Percentiles rank a stretch among this genome's conserved stretches.
phyloP scores from a whole-genome alignment of 2,888 invertebrate species.

The Liodrosophila aerea region DNA sequence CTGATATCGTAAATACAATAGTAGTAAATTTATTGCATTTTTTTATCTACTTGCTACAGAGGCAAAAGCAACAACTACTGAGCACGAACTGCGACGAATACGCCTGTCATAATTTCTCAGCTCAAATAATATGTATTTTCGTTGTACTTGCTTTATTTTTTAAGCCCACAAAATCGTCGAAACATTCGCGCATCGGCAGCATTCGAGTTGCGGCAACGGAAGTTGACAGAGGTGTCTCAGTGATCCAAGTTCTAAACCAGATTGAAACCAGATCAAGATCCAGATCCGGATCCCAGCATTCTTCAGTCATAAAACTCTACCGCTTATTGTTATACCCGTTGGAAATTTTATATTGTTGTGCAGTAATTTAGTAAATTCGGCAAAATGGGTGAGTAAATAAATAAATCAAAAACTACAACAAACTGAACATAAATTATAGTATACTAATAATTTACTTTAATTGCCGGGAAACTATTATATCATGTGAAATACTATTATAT shows the following conservation, averaged over 20 bases:
- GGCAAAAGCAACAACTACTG: constrained; percentile 16
- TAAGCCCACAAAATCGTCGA: constrained; percentile 46
- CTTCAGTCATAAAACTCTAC: not conserved
- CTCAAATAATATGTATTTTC: constrained; percentile 29
- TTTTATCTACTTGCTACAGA: constrained; percentile 51
- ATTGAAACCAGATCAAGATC: not conserved
- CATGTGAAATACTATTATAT: constrained; percentile 7
- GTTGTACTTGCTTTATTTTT: constrained; percentile 21
- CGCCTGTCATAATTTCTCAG: constrained; percentile 57
- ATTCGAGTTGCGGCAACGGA: constrained; percentile 45
- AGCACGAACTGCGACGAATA: constrained; percentile 35
- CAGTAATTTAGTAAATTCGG: constrained; percentile 31
- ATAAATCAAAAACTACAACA: constrained; percentile 7
- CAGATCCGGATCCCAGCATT: not conserved
- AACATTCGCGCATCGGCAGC: constrained; percentile 39
- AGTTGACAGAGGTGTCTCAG: constrained; percentile 34
- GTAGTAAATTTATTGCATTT: constrained; percentile 13
- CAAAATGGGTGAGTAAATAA: constrained; percentile 64
- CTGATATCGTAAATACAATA: too few relatives aligned
- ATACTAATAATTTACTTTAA: too few relatives aligned
- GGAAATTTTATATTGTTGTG: constrained; percentile 16
- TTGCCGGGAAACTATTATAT: constrained; percentile 6
- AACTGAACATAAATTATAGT: too few relatives aligned
- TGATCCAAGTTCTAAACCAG: constrained; percentile 1
- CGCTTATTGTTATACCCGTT: too few relatives aligned